A percentile compares a stretch with the other conserved stretches of the same genome.
Conservation (phyloP, 1,140 invertebrate genomes). For the Venturia canescens region DNA sequence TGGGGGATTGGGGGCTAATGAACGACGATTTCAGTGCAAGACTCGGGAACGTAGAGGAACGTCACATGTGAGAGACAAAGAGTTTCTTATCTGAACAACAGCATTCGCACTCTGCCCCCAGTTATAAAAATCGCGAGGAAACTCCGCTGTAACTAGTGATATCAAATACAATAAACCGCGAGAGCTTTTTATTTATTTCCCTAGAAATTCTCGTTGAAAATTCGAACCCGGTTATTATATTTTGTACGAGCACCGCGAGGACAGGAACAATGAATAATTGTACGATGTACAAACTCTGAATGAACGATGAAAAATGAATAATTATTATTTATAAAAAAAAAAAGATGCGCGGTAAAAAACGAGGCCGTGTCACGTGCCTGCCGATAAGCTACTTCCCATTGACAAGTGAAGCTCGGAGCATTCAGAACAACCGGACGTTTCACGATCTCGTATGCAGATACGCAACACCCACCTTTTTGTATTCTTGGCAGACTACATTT, state of each 20-base stretch:
- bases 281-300: not conserved
- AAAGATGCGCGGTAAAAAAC: constrained; percentile 12
- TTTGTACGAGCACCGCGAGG: not conserved
- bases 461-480: constrained; percentile 39
- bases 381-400: constrained; percentile 53
- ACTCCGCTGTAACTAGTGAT: constrained; percentile 17
- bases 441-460: constrained; percentile 47
- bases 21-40: too few species aligned
- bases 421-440: constrained; percentile 50
- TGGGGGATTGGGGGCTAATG: constrained; percentile 4
- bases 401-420: constrained; percentile 49
- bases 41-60: not conserved
- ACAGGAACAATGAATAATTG: constrained; percentile 33
- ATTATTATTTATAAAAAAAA: constrained; percentile 20
- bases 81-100: constrained; percentile 28
- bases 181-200: not conserved
- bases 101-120: constrained; percentile 41
- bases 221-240: not conserved
- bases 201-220: not conserved
- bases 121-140: constrained; percentile 35
- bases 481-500: not conserved
- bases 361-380: constrained; percentile 28
- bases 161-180: not conserved
- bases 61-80: constrained; percentile 18
- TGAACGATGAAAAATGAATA: not conserved